These are phyloP conservation scores for Eurois occulta DNA, from an alignment of 2,888 invertebrate species.

Conservation along the genomic window DNA sequence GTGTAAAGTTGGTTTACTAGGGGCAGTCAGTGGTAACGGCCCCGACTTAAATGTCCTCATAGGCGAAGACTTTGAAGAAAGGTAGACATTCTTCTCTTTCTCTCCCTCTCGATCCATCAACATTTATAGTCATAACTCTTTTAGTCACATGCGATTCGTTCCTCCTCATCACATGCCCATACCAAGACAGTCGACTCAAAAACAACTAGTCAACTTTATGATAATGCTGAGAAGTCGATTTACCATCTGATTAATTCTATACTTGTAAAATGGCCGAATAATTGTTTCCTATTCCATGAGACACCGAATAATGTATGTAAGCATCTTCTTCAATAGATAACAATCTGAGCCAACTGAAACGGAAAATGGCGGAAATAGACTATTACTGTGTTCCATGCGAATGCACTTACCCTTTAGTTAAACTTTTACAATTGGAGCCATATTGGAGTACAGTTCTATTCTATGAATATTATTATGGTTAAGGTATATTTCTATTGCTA, in stretches of 20 bases:
- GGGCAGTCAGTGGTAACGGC: neutral
- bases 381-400: conserved; percentile 51
- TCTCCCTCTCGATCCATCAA: too few relatives aligned
- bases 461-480: conserved; percentile 34
- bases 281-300: conserved; percentile 9
- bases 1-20: neutral
- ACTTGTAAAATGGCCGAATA: neutral
- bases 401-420: conserved; percentile 44
- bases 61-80: too few relatives aligned
- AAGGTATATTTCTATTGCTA: neutral
- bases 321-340: conserved; percentile 34
- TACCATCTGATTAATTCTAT: neutral
- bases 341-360: conserved; percentile 38
- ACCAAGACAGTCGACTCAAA: too few relatives aligned
- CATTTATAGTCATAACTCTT: too few relatives aligned
- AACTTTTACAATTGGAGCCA: conserved; percentile 22
- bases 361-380: conserved; percentile 60
- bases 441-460: conserved; percentile 8
- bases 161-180: too few relatives aligned
- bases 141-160: too few relatives aligned
- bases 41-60: neutral
- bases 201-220: too few relatives aligned
- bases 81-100: too few relatives aligned
- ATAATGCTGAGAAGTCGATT: too few relatives aligned
- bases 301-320: conserved; percentile 16